These are phyloP conservation scores for Actias luna DNA, from an alignment of 2,888 invertebrate species.

Conservation along the genomic window DNA sequence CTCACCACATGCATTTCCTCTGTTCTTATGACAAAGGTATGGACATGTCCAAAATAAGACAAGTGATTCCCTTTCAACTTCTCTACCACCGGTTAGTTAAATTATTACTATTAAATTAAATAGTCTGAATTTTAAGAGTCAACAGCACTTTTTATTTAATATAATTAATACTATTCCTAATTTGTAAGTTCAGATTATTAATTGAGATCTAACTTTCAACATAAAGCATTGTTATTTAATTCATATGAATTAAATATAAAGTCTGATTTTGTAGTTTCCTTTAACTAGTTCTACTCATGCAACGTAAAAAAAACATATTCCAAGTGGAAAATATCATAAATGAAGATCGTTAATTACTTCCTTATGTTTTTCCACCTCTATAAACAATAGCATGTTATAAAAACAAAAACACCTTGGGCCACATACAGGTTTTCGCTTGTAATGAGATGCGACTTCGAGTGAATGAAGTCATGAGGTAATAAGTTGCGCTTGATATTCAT, in stretches of 20 bases:
- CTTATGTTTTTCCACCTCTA: constrained; percentile 43
- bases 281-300: neutral
- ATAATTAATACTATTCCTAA: neutral
- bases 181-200: neutral
- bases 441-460: constrained; percentile 7
- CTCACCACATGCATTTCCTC: too few relatives aligned
- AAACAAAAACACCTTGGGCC: constrained; percentile 38
- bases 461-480: constrained; percentile 20
- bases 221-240: neutral
- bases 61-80: too few relatives aligned
- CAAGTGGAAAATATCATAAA: constrained; percentile 18
- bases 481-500: constrained; percentile 5
- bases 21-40: too few relatives aligned
- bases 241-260: neutral
- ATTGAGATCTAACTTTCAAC: neutral
- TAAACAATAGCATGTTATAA: constrained; percentile 58
- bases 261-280: neutral
- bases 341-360: constrained; percentile 43
- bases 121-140: too few relatives aligned
- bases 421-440: constrained; percentile 15
- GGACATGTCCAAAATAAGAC: too few relatives aligned
- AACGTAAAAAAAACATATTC: neutral
- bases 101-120: too few relatives aligned
- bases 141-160: too few relatives aligned
- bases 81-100: too few relatives aligned